These are phyloP conservation scores for Plutomurus gul DNA, from an alignment of 1,140 invertebrate genomes.

Conservation along the genomic window DNA sequence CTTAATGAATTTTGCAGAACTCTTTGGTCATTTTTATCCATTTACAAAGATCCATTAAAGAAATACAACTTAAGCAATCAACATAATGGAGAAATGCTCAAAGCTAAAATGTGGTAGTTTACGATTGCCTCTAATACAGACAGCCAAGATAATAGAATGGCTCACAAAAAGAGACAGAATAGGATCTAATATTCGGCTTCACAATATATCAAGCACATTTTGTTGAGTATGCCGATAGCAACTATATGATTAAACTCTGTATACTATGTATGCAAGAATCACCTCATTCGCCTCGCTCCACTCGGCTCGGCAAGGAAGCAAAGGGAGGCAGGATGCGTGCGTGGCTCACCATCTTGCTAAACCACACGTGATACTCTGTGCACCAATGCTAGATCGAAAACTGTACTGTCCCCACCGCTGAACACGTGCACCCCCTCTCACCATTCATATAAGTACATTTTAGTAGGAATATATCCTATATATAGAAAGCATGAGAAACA, in stretches of 20 bases:
- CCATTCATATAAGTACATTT: neutral
- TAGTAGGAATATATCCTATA: neutral
- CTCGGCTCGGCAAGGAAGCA: slow-evolving; percentile 22
- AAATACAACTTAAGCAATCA: no score
- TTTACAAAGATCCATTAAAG: no score
- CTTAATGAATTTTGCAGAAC: no score
- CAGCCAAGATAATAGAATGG: neutral
- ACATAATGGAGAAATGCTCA: no score
- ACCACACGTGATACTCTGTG: slow-evolving; percentile 19
- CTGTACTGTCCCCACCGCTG: neutral
- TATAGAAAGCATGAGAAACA: neutral
- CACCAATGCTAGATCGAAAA: slow-evolving; percentile 22
- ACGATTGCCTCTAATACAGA: neutral
- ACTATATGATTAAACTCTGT: neutral
- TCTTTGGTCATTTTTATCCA: no score
- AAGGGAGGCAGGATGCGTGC: slow-evolving; percentile 26
- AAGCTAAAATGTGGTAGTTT: neutral
- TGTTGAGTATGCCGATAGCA: neutral
- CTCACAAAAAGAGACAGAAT: neutral
- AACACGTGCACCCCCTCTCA: slow-evolving; percentile 1
- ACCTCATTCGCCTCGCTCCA: slow-evolving; percentile 24
- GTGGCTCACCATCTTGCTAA: slow-evolving; percentile 28
- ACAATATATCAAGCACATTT: neutral
- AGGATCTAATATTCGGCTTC: neutral
- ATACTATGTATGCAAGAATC: slow-evolving; percentile 29